Evolutionary conservation across 2,113 vertebrate genomes (phyloP).

Genomic region (Blennius ocellaris): DNA sequence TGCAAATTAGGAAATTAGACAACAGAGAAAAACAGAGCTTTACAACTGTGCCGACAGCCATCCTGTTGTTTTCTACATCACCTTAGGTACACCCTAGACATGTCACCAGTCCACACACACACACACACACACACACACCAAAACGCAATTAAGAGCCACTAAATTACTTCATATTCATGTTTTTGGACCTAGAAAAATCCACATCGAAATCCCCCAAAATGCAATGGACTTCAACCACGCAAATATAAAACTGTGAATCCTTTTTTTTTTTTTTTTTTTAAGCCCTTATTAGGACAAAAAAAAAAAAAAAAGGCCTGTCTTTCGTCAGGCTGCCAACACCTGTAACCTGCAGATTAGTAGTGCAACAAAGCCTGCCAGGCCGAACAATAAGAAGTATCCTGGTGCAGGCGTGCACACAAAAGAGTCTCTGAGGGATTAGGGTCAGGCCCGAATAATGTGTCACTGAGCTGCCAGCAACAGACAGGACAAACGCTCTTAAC

Average conservation of each 20-base stretch:
- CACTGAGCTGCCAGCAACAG: constrained; percentile 46
- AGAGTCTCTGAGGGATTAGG: constrained; percentile 70
- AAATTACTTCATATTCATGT: too few species aligned
- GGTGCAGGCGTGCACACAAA: constrained; percentile 29
- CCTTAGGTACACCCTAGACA: too few species aligned
- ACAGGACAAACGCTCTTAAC: constrained; percentile 4
- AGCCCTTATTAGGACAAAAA: neutral
- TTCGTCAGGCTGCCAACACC: constrained; percentile 29
- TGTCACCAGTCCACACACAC: too few species aligned
- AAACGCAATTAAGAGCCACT: too few species aligned
- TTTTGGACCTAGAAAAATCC: too few species aligned
- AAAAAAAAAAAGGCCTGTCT: neutral
- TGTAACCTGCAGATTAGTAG: constrained; percentile 56
- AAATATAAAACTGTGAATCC: neutral
- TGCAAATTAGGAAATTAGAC: too few species aligned
- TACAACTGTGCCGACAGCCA: too few species aligned
- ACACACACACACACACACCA: too few species aligned
- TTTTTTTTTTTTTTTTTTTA: neutral
- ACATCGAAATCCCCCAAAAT: too few species aligned
- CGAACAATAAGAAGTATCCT: constrained; percentile 53
- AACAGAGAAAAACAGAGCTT: too few species aligned
- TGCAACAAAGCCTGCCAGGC: constrained; percentile 29
- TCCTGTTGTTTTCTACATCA: too few species aligned
- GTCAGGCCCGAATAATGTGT: constrained; percentile 67
- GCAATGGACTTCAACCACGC: too few species aligned